A percentile compares a stretch with the other conserved stretches of the same genome.
phyloP scores from a whole-genome alignment of 2,113 vertebrate species.

The Larimichthys polyactis region DNA sequence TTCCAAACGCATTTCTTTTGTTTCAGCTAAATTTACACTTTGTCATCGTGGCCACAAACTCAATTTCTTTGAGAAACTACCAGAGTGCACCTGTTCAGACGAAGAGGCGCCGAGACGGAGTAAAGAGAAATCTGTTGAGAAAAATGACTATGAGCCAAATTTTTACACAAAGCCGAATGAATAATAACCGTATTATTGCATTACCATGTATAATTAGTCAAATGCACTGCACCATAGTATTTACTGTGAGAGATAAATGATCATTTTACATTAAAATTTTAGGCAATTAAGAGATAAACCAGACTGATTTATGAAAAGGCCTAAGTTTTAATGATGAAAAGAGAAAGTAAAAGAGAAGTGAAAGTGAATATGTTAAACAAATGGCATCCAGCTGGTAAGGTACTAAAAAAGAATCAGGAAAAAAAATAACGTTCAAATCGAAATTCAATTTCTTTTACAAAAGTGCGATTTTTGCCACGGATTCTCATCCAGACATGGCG shows the following conservation, averaged over 20 bases:
- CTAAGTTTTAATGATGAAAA: neutral
- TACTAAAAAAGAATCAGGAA: neutral
- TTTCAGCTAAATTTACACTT: neutral
- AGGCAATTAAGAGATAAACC: slow-evolving; percentile 1
- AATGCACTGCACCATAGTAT: neutral
- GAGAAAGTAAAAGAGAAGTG: neutral
- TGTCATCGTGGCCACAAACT: neutral
- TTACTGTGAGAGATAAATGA: neutral
- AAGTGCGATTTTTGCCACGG: neutral
- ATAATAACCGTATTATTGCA: neutral
- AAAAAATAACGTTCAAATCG: neutral
- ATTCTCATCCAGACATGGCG: neutral
- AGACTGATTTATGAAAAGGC: neutral
- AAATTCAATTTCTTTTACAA: neutral
- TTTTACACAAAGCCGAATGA: neutral
- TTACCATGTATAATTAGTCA: neutral
- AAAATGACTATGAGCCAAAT: neutral
- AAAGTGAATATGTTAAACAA: neutral
- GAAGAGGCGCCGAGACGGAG: neutral
- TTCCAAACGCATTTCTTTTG: neutral
- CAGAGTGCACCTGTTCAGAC: neutral
- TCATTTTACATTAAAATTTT: slow-evolving; percentile 1
- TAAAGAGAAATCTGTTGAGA: neutral
- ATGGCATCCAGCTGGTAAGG: neutral
- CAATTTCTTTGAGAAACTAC: neutral